These are phyloP conservation scores for Cephalopholis sonnerati DNA, from an alignment of 2,113 vertebrate genomes.

Conservation along the genomic window DNA sequence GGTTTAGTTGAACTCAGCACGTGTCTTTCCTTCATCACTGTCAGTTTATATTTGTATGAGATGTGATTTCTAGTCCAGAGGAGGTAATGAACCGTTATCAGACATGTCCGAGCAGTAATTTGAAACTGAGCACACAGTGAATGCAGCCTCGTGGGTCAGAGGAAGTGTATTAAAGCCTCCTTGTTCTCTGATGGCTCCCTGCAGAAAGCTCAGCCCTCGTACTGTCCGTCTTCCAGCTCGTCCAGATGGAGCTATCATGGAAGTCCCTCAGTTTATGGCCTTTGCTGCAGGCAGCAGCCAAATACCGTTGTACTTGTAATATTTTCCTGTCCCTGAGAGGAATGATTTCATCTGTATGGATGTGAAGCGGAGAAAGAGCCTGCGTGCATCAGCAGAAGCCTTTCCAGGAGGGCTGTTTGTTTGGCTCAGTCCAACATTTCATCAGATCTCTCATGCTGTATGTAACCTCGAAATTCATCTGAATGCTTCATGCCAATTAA, in stretches of 20 bases:
- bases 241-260: conserved; percentile 51
- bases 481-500: conserved; percentile 45
- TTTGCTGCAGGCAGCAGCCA: conserved; percentile 24
- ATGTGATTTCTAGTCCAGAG: conserved; percentile 13
- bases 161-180: conserved; percentile 4
- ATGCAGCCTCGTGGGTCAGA: conserved; percentile 28
- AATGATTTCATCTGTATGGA: conserved; percentile 43
- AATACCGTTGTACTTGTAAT: conserved; percentile 8
- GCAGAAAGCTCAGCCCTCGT: conserved; percentile 15
- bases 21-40: neutral
- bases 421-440: conserved; percentile 19
- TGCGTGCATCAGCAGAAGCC: conserved; percentile 9
- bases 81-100: conserved; percentile 29
- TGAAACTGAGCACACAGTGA: conserved; percentile 17
- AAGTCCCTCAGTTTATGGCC: conserved; percentile 31
- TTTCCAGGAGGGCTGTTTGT: conserved; percentile 39
- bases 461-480: conserved; percentile 51
- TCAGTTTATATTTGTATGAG: conserved; percentile 29
- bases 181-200: conserved; percentile 13
- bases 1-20: neutral
- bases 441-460: conserved; percentile 21
- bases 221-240: conserved; percentile 3
- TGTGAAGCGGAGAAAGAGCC: conserved; percentile 10
- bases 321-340: conserved; percentile 26
- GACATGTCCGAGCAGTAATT: conserved; percentile 12